Base-by-base conservation (phyloP, 2,113 vertebrate genomes). In the Indicator indicator region DNA sequence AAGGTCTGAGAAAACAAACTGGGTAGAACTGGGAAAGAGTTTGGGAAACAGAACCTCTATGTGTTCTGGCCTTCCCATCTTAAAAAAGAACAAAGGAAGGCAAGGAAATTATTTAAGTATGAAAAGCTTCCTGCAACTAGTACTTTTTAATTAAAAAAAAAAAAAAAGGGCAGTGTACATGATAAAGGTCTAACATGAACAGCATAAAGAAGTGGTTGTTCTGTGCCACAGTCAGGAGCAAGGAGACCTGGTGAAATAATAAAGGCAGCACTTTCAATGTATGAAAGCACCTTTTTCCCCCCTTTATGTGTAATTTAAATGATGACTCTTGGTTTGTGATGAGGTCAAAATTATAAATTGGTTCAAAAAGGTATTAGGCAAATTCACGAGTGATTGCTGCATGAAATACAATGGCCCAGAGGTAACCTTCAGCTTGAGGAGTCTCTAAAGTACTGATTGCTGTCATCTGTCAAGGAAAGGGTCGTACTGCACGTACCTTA, bases 261-360 rank as follows among this genome's bases (percentile, higher is more conserved):
- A 92, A 95, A 95, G 59, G 46, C 40, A 85, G 30, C 55, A 88
- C 68, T 93, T 94, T 91, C 91, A 93, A 91, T 44, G 16, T 40
- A 73, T 30, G 7, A 89, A 85, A 88, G 32, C 14, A 67, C n/a
- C 40, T 94, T 85, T 71, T 13, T 1, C 24, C 24, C 23, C 30
- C 33, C 40, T 70, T 88, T 60, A 13, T 83, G 76, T 73, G 60
- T 94, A 83, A 94, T 95, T 95, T 93, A 94, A 89, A 86, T 76
- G 32, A 75, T 82, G 78, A 89, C 64, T 80, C 52, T 59, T 55
- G 76, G 10, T 88, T 91, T 93, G 50, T 6, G 1, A 76, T 40
- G 64, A 94, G 88, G 88, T 89, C 90, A 96, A 71, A 93, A 89
- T 88, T 88, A 89, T 70, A 86, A 91, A 91, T 74, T 74, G 52